Percentiles rank a stretch among this genome's conserved stretches.
phyloP scores from a whole-genome alignment of 1,140 invertebrate species.

The Mercenaria mercenaria region DNA sequence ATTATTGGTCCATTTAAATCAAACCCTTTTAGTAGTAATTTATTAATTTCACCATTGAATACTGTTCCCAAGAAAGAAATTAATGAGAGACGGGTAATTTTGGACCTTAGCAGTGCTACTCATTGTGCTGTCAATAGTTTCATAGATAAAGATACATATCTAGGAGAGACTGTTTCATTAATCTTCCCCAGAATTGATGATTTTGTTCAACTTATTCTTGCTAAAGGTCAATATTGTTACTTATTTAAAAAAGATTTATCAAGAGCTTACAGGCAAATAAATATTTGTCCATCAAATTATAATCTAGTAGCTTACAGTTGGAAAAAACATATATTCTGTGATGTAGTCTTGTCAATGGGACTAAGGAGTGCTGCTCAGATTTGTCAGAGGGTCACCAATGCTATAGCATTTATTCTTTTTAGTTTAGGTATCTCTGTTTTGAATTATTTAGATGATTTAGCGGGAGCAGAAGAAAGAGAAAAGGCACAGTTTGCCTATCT shows the following conservation, averaged over 20 bases:
- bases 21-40: not conserved
- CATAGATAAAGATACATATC: not conserved
- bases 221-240: not conserved
- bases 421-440: not conserved
- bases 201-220: not conserved
- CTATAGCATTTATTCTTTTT: not conserved
- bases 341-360: not conserved
- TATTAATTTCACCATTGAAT: slow-evolving; percentile 2
- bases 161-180: not conserved
- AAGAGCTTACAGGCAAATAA: not conserved
- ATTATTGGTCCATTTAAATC: slow-evolving; percentile 11
- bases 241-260: not conserved
- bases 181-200: not conserved
- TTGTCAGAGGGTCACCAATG: slow-evolving; percentile 17
- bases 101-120: not conserved
- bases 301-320: slow-evolving; percentile 4
- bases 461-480: not conserved
- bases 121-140: not conserved
- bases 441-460: slow-evolving; percentile 31
- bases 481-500: not conserved
- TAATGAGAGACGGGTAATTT: not conserved
- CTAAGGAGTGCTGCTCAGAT: not conserved
- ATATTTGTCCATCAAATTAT: not conserved
- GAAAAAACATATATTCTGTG: not conserved
- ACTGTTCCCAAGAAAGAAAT: not conserved